Evolutionary conservation across 2,888 invertebrate species (phyloP).

Genomic region (Doris montereyensis): DNA sequence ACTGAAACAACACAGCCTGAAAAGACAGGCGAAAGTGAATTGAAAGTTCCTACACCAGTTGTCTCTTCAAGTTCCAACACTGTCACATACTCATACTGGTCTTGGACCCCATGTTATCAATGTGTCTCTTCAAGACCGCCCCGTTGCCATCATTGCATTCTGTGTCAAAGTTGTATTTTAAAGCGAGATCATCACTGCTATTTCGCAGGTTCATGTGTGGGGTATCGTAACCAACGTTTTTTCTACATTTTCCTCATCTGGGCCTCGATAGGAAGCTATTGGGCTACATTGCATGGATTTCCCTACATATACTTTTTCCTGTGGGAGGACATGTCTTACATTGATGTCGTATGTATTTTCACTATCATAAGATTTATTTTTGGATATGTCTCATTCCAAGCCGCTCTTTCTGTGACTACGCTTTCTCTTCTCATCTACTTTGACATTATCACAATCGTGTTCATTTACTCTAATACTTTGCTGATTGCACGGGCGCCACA

Average conservation of each 20-base stretch:
- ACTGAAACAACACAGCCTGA: too few species aligned
- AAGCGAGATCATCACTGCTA: constrained; percentile 71
- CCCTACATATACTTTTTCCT: constrained; percentile 43
- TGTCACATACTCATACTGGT: constrained; percentile 64
- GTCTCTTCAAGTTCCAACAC: not conserved
- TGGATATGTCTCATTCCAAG: constrained; percentile 48
- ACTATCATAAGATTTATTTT: constrained; percentile 52
- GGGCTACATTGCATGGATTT: constrained; percentile 50
- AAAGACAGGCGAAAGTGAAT: too few species aligned
- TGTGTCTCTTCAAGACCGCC: constrained; percentile 65
- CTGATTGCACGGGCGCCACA: constrained; percentile 53
- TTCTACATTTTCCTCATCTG: constrained; percentile 66
- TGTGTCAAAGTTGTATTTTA: constrained; percentile 66
- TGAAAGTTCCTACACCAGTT: constrained; percentile 29
- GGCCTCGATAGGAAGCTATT: constrained; percentile 52
- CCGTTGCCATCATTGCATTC: constrained; percentile 66
- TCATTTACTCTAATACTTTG: constrained; percentile 51
- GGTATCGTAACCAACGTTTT: constrained; percentile 66
- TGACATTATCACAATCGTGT: constrained; percentile 50
- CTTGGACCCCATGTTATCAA: constrained; percentile 66
- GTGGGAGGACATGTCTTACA: constrained; percentile 45
- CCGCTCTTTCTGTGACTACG: constrained; percentile 50
- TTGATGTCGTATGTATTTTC: constrained; percentile 58
- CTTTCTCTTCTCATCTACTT: constrained; percentile 58
- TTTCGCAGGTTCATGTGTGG: constrained; percentile 66